Conservation (phyloP, 1,140 invertebrate genomes). For the Rhyzopertha dominica region DNA sequence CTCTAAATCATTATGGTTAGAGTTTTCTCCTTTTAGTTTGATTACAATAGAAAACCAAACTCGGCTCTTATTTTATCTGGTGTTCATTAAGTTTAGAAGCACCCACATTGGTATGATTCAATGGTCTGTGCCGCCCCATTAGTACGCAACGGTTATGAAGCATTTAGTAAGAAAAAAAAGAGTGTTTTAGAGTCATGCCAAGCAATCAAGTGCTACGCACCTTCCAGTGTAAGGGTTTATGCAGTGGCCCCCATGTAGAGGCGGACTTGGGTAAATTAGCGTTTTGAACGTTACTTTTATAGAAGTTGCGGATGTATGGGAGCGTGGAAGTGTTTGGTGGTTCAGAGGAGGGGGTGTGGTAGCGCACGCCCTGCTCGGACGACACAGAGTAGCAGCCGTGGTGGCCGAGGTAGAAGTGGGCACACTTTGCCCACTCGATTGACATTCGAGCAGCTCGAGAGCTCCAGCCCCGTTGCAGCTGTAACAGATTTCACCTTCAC, state of each 20-base stretch:
- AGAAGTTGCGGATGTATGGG: slow-evolving; percentile 55
- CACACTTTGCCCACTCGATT: slow-evolving; percentile 41
- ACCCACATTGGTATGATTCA: no score
- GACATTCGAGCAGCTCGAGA: slow-evolving; percentile 44
- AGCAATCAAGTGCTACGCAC: slow-evolving; percentile 57
- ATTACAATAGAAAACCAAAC: no score
- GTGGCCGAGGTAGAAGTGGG: slow-evolving; percentile 43
- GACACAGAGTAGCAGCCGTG: slow-evolving; percentile 45
- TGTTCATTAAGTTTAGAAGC: no score
- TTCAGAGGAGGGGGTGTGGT: slow-evolving; percentile 35
- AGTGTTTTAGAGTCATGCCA: no score
- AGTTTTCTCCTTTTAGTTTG: no score
- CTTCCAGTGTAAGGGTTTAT: slow-evolving; percentile 64
- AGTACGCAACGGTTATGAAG: no score
- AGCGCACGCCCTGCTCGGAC: slow-evolving; percentile 28
- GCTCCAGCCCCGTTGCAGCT: slow-evolving; percentile 48
- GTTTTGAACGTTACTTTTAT: slow-evolving; percentile 49
- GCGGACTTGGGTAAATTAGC: slow-evolving; percentile 60
- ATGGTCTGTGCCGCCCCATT: no score
- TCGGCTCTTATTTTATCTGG: no score
- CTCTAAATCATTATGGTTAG: no score
- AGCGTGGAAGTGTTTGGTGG: slow-evolving; percentile 48
- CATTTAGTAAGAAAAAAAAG: no score
- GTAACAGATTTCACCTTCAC: slow-evolving; percentile 43
- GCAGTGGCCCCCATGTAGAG: slow-evolving; percentile 60